Conservation (phyloP, 2,888 invertebrate species). For the Torymus auratus region DNA sequence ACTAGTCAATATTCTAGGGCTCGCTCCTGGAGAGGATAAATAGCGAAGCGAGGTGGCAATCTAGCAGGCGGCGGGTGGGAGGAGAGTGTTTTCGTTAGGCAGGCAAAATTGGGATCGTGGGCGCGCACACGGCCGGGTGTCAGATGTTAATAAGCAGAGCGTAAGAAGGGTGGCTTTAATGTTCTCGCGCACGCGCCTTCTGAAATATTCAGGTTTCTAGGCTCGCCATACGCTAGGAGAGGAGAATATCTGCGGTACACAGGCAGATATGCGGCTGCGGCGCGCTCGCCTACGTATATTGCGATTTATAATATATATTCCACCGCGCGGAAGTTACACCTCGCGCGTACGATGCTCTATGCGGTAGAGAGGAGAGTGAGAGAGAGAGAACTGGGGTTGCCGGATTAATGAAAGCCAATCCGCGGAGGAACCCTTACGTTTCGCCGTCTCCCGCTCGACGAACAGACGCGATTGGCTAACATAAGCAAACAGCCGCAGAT, state of each 20-base stretch:
- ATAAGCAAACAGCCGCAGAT: constrained; percentile 8
- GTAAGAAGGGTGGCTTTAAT: constrained; percentile 76
- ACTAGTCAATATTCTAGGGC: too few species aligned
- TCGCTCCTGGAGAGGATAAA: background rate
- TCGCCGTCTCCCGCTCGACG: constrained; percentile 64
- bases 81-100: constrained; percentile 38
- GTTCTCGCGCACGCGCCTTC: constrained; percentile 68
- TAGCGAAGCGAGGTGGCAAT: background rate
- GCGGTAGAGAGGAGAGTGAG: constrained; percentile 52
- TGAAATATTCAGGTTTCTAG: constrained; percentile 75
- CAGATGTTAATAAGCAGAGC: constrained; percentile 74
- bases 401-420: constrained; percentile 77
- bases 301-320: constrained; percentile 73
- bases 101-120: constrained; percentile 43
- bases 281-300: constrained; percentile 64
- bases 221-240: constrained; percentile 62
- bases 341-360: constrained; percentile 52
- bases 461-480: constrained; percentile 36
- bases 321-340: constrained; percentile 55
- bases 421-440: constrained; percentile 65
- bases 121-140: constrained; percentile 60
- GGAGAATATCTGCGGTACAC: constrained; percentile 68
- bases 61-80: constrained; percentile 1
- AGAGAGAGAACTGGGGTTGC: constrained; percentile 68
- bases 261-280: constrained; percentile 69